These are phyloP conservation scores for Gopherus flavomarginatus DNA, from an alignment of 2,113 vertebrate species.

Conservation along the genomic window DNA sequence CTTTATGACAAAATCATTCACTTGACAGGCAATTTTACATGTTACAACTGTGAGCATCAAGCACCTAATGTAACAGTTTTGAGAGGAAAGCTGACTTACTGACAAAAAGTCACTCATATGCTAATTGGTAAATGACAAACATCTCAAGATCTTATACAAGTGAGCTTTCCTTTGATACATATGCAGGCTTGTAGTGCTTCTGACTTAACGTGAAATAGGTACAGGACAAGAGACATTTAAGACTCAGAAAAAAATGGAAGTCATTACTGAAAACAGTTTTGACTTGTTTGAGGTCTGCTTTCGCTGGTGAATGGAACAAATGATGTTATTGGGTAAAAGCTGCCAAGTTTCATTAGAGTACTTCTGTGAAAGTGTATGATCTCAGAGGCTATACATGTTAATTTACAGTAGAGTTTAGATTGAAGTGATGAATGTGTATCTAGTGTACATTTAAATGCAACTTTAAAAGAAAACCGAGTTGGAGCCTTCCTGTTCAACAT, in stretches of 20 bases:
- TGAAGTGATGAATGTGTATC: conserved; percentile 72
- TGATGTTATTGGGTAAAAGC: conserved; percentile 77
- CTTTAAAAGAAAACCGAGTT: conserved; percentile 66
- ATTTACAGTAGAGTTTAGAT: conserved; percentile 72
- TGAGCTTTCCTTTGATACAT: conserved; percentile 47
- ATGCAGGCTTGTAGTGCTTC: conserved; percentile 15
- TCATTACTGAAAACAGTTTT: conserved; percentile 69
- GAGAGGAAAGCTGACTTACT: conserved; percentile 66
- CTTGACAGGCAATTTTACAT: conserved; percentile 43
- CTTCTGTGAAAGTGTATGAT: conserved; percentile 82
- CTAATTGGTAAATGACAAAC: conserved; percentile 68
- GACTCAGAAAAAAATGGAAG: conserved; percentile 63
- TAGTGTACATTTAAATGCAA: conserved; percentile 61
- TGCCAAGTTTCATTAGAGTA: conserved; percentile 86
- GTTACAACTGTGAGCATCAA: conserved; percentile 34
- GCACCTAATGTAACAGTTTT: conserved; percentile 26
- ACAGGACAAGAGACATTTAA: conserved; percentile 28
- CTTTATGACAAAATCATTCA: conserved; percentile 13
- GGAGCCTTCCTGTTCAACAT: conserved; percentile 36
- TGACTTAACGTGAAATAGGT: conserved; percentile 37
- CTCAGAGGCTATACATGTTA: conserved; percentile 83
- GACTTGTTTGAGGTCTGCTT: conserved; percentile 71
- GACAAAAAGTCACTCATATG: conserved; percentile 57
- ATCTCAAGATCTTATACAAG: background rate
- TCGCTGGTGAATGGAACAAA: conserved; percentile 86